Evolutionary conservation across 2,797 vertebrate species (phyloP).

Genomic region (Petrocephalus sullivani): DNA sequence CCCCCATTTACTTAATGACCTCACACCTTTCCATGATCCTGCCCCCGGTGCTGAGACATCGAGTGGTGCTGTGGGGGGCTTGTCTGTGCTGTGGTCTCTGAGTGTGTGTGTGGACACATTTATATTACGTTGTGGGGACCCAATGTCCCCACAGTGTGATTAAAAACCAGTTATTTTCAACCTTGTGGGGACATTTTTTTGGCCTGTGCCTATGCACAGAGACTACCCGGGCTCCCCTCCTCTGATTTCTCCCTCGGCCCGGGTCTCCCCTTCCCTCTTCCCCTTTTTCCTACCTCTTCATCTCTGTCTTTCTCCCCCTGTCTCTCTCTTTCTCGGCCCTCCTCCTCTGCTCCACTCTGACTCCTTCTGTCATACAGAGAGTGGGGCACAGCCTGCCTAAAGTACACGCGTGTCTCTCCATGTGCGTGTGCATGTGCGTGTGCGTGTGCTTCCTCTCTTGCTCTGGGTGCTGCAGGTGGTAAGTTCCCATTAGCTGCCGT

Average conservation of each 20-base stretch:
- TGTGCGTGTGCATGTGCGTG: not conserved
- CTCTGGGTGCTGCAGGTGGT: not conserved
- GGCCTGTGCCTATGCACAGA: too few species aligned
- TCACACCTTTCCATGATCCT: not conserved
- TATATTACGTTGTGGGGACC: not conserved
- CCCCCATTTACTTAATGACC: not conserved
- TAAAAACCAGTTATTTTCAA: too few species aligned
- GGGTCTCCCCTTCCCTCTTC: not conserved
- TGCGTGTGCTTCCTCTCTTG: not conserved
- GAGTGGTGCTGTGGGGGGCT: constrained; percentile 14
- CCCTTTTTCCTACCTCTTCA: not conserved
- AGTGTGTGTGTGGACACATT: not conserved
- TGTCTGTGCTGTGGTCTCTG: not conserved
- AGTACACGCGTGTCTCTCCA: not conserved
- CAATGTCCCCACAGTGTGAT: too few species aligned
- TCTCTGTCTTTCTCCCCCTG: not conserved
- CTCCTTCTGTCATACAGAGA: not conserved
- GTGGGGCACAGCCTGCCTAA: not conserved
- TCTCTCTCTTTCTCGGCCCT: not conserved
- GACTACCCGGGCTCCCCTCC: too few species aligned
- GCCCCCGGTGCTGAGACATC: constrained; percentile 31
- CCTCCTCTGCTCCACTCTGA: not conserved
- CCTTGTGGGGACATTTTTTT: too few species aligned
- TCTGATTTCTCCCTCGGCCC: too few species aligned
- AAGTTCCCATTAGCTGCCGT: not conserved